phyloP scores from a whole-genome alignment of 2,113 vertebrate genomes.

The Corythaeola cristata region DNA sequence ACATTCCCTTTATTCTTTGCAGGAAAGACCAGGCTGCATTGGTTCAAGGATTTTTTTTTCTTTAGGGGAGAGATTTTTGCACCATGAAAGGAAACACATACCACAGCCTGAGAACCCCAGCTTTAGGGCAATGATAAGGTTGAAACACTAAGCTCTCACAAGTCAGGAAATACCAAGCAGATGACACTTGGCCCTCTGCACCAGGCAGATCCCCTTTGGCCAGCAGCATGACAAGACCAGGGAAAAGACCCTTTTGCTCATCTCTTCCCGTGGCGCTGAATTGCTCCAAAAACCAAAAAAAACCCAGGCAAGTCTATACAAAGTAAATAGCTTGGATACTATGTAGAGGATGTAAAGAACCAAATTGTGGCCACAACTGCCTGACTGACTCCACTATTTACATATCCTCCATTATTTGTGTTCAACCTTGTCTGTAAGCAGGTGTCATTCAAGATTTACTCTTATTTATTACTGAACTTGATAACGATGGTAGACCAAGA shows the following conservation, averaged over 20 bases:
- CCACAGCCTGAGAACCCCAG: slow-evolving; percentile 4
- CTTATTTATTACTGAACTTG: background rate
- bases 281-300: background rate
- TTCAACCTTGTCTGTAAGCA: background rate
- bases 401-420: background rate
- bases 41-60: background rate
- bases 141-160: slow-evolving; percentile 3
- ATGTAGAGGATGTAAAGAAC: background rate
- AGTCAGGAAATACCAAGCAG: slow-evolving; percentile 52
- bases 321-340: background rate
- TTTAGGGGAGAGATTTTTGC: background rate
- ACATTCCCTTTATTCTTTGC: background rate
- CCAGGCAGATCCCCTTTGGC: background rate
- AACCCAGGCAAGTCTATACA: background rate
- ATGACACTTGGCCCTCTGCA: background rate
- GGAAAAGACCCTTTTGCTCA: background rate
- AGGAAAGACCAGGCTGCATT: background rate
- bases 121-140: slow-evolving; percentile 27
- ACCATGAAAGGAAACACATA: background rate
- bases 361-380: background rate
- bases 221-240: background rate
- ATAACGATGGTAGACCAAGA: background rate
- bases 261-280: background rate
- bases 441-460: background rate
- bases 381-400: background rate